Conservation (phyloP, 2,888 invertebrate species). For the Blastobasis adustella region DNA sequence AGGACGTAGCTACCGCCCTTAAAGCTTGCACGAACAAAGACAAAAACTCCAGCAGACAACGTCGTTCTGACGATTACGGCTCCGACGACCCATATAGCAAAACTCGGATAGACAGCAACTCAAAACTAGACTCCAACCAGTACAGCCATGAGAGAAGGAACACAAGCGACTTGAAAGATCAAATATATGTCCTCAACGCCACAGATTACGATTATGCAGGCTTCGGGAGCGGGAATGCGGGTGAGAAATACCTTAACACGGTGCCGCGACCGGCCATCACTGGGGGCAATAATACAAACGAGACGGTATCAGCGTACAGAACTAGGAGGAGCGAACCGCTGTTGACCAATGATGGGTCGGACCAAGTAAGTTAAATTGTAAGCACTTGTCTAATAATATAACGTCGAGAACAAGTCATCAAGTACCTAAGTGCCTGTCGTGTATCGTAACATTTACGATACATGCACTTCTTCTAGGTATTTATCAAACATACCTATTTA, state of each 20-base stretch:
- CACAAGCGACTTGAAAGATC: constrained; percentile 30
- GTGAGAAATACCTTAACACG: constrained; percentile 32
- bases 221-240: constrained; percentile 26
- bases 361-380: constrained; percentile 36
- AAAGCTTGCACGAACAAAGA: constrained; percentile 32
- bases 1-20: constrained; percentile 53
- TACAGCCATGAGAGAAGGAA: constrained; percentile 48
- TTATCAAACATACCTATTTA: no score
- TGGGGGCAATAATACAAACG: constrained; percentile 15
- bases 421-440: no score
- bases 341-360: constrained; percentile 35
- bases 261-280: constrained; percentile 23
- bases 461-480: no score
- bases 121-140: constrained; percentile 30
- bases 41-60: constrained; percentile 10
- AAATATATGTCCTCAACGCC: constrained; percentile 38
- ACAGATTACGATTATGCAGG: constrained; percentile 41
- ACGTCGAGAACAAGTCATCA: no score
- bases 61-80: constrained; percentile 18
- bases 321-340: constrained; percentile 43
- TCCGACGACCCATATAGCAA: constrained; percentile 28
- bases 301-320: constrained; percentile 21
- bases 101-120: constrained; percentile 37
- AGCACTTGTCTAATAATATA: no score
- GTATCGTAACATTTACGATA: no score